These are phyloP conservation scores for Calameuta pallipes DNA, from an alignment of 2,888 invertebrate species.

Conservation along the genomic window DNA sequence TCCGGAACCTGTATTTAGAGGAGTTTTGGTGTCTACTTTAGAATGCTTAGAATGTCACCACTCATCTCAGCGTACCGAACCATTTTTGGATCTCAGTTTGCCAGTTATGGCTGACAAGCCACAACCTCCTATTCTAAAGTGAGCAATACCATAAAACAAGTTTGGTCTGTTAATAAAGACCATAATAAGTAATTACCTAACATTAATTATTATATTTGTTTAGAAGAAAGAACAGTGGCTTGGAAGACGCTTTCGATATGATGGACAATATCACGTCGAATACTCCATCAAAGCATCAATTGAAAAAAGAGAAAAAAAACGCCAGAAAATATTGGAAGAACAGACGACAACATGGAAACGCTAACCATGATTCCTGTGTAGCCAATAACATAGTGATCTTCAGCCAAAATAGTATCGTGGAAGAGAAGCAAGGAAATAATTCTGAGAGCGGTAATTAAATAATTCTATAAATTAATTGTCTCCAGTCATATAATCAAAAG, in stretches of 20 bases:
- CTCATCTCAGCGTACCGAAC: slow-evolving; percentile 88
- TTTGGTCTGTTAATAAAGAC: neutral
- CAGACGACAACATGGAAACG: slow-evolving; percentile 22
- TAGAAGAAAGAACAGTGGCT: slow-evolving; percentile 45
- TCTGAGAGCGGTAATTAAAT: slow-evolving; percentile 6
- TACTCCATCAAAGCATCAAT: slow-evolving; percentile 73
- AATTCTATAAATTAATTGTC: neutral
- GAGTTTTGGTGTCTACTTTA: slow-evolving; percentile 88
- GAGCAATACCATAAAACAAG: slow-evolving; percentile 19
- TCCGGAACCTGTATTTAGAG: slow-evolving; percentile 93
- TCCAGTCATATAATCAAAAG: neutral
- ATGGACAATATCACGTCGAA: slow-evolving; percentile 40
- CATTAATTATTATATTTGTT: slow-evolving; percentile 8
- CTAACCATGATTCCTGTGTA: neutral
- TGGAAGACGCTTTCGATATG: slow-evolving; percentile 49
- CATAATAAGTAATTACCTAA: neutral
- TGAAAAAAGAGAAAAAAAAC: slow-evolving; percentile 74
- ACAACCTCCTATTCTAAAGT: slow-evolving; percentile 74
- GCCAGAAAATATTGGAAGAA: slow-evolving; percentile 71
- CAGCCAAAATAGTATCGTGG: slow-evolving; percentile 41
- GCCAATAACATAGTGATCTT: slow-evolving; percentile 27
- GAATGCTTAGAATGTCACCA: slow-evolving; percentile 91
- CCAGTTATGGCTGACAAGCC: slow-evolving; percentile 84
- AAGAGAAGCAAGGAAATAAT: slow-evolving; percentile 44
- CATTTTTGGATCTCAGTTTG: slow-evolving; percentile 94